Percentiles rank a stretch among this genome's conserved stretches.
phyloP scores from a whole-genome alignment of 2,797 vertebrate species.

The Steatocranus sp. region DNA sequence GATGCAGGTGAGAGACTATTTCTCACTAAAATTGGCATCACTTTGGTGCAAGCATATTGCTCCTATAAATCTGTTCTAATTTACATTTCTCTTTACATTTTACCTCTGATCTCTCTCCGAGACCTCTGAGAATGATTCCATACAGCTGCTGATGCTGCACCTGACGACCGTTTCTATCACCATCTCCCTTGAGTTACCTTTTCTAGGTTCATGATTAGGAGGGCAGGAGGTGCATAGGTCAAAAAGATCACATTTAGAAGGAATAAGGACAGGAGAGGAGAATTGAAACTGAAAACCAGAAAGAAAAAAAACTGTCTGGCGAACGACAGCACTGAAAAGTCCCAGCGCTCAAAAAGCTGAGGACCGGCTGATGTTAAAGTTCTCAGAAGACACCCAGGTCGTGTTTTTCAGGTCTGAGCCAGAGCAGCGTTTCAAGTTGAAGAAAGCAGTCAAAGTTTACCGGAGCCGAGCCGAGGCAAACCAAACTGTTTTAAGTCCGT shows the following conservation, averaged over 20 bases:
- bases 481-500: background rate
- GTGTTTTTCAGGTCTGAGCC: background rate
- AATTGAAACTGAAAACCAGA: background rate
- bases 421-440: background rate
- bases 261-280: background rate
- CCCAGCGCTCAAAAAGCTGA: background rate
- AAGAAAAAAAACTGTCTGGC: background rate
- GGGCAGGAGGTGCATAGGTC: constrained; percentile 4
- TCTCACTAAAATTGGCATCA: background rate
- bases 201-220: constrained; percentile 13
- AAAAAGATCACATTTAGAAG: background rate
- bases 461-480: background rate
- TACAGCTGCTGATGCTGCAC: background rate
- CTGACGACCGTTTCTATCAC: background rate
- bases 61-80: background rate
- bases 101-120: background rate
- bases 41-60: constrained; percentile 48
- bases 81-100: background rate
- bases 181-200: background rate
- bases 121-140: background rate
- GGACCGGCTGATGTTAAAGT: background rate
- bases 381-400: background rate
- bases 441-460: background rate
- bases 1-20: background rate
- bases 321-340: background rate